A percentile compares a stretch with the other conserved stretches of the same genome.
Conservation (phyloP, 2,888 invertebrate species). For the Yponomeuta plumbellus region DNA sequence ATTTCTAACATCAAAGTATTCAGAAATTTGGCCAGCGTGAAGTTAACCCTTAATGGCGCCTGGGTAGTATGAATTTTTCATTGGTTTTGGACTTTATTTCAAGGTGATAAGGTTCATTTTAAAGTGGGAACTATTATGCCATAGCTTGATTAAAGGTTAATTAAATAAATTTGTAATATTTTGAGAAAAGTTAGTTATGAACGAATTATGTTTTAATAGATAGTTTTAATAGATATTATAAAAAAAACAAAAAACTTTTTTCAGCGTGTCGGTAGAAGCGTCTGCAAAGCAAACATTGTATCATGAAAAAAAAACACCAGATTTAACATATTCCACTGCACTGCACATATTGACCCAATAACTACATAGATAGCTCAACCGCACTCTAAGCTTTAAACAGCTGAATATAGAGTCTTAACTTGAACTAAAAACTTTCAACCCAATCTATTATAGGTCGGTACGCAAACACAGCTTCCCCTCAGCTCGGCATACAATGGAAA, state of each 20-base stretch:
- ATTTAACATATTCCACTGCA: slow-evolving; percentile 6
- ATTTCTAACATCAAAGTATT: too few relatives aligned
- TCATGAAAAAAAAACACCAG: slow-evolving; percentile 34
- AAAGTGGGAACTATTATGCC: too few relatives aligned
- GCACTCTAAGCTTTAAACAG: not conserved
- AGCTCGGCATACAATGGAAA: not conserved
- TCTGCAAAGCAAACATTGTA: slow-evolving; percentile 31
- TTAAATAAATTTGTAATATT: too few relatives aligned
- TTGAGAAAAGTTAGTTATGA: too few relatives aligned
- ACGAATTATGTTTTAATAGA: too few relatives aligned
- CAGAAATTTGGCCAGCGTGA: too few relatives aligned
- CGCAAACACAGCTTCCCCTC: slow-evolving; percentile 1
- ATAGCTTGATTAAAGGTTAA: too few relatives aligned
- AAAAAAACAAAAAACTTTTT: not conserved
- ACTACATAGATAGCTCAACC: not conserved
- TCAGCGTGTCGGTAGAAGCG: not conserved
- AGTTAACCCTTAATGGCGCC: too few relatives aligned
- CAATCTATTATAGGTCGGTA: not conserved
- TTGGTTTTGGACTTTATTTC: too few relatives aligned
- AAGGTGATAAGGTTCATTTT: too few relatives aligned
- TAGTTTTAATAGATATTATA: too few relatives aligned
- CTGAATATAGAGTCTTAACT: not conserved
- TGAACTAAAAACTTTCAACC: not conserved
- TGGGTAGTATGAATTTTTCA: too few relatives aligned
- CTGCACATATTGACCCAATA: not conserved